These are phyloP conservation scores for Enteromius fasciolatus DNA, from an alignment of 2,797 vertebrate species.

Conservation along the genomic window DNA sequence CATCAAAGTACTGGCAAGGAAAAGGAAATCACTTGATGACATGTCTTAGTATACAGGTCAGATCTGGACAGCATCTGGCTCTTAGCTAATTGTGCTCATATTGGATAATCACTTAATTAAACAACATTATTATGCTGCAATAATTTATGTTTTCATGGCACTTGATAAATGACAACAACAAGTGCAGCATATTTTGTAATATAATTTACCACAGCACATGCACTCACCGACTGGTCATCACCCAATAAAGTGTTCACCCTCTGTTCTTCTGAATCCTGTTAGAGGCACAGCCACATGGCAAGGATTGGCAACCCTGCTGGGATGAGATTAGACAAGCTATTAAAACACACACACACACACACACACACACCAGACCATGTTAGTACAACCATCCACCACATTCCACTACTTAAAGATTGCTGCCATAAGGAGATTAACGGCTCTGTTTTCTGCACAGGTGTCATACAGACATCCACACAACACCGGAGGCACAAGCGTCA, in stretches of 20 bases:
- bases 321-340: constrained; percentile 58
- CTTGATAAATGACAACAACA: neutral
- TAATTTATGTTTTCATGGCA: neutral
- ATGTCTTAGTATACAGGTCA: constrained; percentile 13
- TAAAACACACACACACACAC: constrained; percentile 37
- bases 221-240: constrained; percentile 50
- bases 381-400: constrained; percentile 7
- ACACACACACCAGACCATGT: constrained; percentile 37
- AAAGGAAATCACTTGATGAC: constrained; percentile 17
- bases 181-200: neutral
- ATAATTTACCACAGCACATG: neutral
- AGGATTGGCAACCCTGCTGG: constrained; percentile 52
- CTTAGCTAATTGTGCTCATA: neutral
- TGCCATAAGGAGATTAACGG: constrained; percentile 34
- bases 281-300: constrained; percentile 56
- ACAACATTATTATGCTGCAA: constrained; percentile 16
- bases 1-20: constrained; percentile 18
- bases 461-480: constrained; percentile 3
- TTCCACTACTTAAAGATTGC: constrained; percentile 31
- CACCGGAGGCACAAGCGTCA: neutral
- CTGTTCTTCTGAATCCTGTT: constrained; percentile 61
- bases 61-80: constrained; percentile 25
- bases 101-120: constrained; percentile 32
- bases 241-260: constrained; percentile 48
- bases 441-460: constrained; percentile 32